Base-by-base conservation (phyloP, 2,888 invertebrate species). In the Pomacea canaliculata region DNA sequence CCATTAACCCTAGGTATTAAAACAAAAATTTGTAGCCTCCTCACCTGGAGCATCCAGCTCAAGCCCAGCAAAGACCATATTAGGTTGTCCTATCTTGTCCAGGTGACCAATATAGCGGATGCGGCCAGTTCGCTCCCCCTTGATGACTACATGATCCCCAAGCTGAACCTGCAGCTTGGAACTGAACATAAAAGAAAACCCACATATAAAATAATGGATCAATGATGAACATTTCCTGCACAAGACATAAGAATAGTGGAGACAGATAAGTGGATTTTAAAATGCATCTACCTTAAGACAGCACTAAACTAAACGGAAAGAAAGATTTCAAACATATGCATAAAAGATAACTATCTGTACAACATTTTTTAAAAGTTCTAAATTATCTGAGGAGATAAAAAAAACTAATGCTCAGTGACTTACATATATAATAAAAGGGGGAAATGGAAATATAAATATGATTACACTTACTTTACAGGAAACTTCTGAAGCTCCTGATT, bases 21-120 rank as follows among this genome's bases (percentile, higher is more conserved):
- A 56, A 56, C 12, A 56, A 56, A 56, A 56, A 56, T 56, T 7
- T 56, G 51, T 56, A 10, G 16, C 5, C 27, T 13, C 66, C 71
- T 68, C 82, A 89, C 89, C 88, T 79, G 86, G 86, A 9, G 85
- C 83, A 78, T 88, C 89, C 46, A 89, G 83, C 71, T 89, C 87
- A 10, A 89, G 73, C 9, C 89, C 89, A 49, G 85, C 85, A 82
- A 85, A 88, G 51, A 89, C 80, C 76, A 82, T 80, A 70, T 85
- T 83, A 10, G 87, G 82, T 67, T 86, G 85, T 48, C 84, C 85
- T 46, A 83, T 81, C 70, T 83, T 84, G 78, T 89, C 89, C 66
- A 89, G 77, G 78, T 89, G 89, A 51, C 89, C 89, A 76, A 89
- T 85, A 73, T 89, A 89, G n/a, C 86, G 84, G 73, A 89, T 86